Evolutionary conservation across 2,113 vertebrate species (phyloP).

Genomic region (Brachyhypopomus occidentalis): DNA sequence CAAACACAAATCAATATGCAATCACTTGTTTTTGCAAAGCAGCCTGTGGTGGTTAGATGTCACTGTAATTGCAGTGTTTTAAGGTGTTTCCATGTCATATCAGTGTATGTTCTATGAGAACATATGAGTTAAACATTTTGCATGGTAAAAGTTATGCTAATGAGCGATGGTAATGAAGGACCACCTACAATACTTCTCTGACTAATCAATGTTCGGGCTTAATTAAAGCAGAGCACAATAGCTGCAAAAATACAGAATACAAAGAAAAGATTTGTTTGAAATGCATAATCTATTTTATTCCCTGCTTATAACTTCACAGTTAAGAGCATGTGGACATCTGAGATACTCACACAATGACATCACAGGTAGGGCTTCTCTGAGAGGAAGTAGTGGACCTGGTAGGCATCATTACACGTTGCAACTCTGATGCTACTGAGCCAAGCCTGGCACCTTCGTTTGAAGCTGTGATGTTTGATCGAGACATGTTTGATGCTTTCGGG

Average conservation of each 20-base stretch:
- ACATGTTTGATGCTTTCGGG: conserved; percentile 61
- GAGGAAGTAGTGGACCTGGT: conserved; percentile 35
- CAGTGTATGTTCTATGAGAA: neutral
- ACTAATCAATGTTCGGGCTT: neutral
- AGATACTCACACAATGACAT: conserved; percentile 37
- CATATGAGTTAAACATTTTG: neutral
- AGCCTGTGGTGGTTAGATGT: neutral
- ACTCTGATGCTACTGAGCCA: conserved; percentile 71
- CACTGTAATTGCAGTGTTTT: neutral
- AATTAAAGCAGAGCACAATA: neutral
- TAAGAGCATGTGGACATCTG: neutral
- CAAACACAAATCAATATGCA: neutral
- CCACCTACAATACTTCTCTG: neutral
- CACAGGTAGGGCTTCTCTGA: conserved; percentile 42
- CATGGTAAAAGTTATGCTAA: conserved; percentile 12
- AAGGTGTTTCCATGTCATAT: neutral
- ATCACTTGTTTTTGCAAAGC: neutral
- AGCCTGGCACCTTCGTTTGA: conserved; percentile 76
- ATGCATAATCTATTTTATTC: neutral
- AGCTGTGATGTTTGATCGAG: conserved; percentile 77
- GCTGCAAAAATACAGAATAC: neutral
- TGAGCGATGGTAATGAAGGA: neutral
- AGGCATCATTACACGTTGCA: conserved; percentile 67
- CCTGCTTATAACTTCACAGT: neutral
- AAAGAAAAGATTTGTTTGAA: neutral